Evolutionary conservation across 2,888 invertebrate genomes (phyloP), one percentile per base, ranked within the genome.

Genomic region (Coecobrya sp.): DNA sequence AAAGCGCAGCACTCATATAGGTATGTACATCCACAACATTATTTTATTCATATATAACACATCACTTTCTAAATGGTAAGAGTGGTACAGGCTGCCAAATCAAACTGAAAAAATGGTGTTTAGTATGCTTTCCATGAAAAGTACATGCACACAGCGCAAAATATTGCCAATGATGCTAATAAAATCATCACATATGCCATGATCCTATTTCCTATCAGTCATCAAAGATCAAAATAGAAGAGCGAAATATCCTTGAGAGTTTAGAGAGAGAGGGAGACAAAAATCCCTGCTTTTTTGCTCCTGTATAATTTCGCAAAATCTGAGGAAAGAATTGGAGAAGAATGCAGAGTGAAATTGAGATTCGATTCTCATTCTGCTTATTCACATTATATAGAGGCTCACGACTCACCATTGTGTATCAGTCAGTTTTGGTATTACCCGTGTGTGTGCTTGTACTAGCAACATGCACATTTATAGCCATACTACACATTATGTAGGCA

Each of bases 91-190:
- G 22, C 45, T 85, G 65, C 65, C 86, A 86, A 86, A 30, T 36
- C n/a, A 86, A 86, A 86, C 86, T 70, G n/a, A n/a, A 65, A 70
- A 86, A 85, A 84, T 25, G 16, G n/a, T 8, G 16, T 62, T 86
- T 42, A 25, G 45, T 65, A 65, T 85, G 49, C 86, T 86, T 68
- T 70, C 86, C 59, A 82, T 82, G 36, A 82, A 82, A 36, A n/a
- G 0, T 82, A 76, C 10, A 22, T 30, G 36, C 11, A 81, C 22
- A 25, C n/a, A 79, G 52, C 3, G 55, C 82, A 5, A 65, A 82
- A 65, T 65, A 65, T 55, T 65, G 65, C 45, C 65, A 85, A 85
- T 45, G 45, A 62, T 62, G 62, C 62, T 85, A 65, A 65, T 85
- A 85, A 55, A 49, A 85, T 65, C 59, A 82, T 85, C 65, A 22